Base-by-base conservation (phyloP, 2,113 vertebrate species). In the Synodontis membranacea region DNA sequence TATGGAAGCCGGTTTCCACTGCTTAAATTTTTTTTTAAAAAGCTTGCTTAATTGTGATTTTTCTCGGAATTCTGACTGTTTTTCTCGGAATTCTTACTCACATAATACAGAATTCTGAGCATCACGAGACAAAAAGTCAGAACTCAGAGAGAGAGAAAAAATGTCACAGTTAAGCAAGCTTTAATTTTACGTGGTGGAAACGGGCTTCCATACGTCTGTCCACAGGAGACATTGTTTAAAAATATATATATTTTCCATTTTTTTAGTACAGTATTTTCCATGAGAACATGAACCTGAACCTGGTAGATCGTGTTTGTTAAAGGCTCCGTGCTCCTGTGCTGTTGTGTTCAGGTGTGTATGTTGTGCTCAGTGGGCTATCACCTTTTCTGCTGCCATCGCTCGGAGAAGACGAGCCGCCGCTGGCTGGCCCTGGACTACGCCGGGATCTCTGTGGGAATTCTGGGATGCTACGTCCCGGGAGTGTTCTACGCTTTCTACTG, bases 401-500 rank as follows among this genome's bases (percentile, higher is more conserved):
- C 97, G 0, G 98, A 99, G 92, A 98, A 97, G 92, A 98, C 97
- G 0, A 97, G 96, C 88, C 97, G 97, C 7, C 96, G 97, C 88
- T 99, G 98, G 98, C 96, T 99, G 95, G 96, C 98, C 0, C 88
- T 99, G 84, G 98, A 99, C 91, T 99, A 98, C 0, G 97, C 97
- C 0, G 98, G 98, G 34, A 99, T 99, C 91, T 99, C 97, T 82
- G 95, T 99, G 0, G 98, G 98, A 15, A 99, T 99, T 93, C 94
- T 99, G 88, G 98, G 98, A 90, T 99, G 98, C 89, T 99, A 99
- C 0, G 97, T 99, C 19, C 99, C 98, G 0, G 98, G 97, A 46
- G 96, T 99, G 66, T 99, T 98, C 93, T 99, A 99, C 21, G 98
- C 98, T 28, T 99, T 99, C 94, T 99, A 99, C 88, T 99, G 98